A percentile compares a stretch with the other conserved stretches of the same genome.
Evolutionary conservation across 1,140 invertebrate species (phyloP).

Genomic region (Ceratosolen fusciceps): DNA sequence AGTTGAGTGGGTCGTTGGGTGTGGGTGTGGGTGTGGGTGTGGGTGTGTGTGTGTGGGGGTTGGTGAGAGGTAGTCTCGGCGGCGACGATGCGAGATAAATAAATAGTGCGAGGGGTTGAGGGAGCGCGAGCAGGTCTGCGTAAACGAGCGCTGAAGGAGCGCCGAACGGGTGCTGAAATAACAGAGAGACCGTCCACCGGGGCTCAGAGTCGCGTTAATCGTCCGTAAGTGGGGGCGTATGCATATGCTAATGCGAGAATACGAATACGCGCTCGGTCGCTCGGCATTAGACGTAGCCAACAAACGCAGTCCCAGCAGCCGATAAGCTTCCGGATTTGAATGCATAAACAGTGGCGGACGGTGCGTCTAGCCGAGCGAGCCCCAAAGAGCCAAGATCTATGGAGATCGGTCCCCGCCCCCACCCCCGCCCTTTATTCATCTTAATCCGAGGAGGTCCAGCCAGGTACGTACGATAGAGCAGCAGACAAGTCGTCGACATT

Average conservation of each 20-base stretch:
- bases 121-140: not conserved
- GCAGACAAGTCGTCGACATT: too few relatives aligned
- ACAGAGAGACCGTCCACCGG: not conserved
- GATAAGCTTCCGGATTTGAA: conserved; percentile 68
- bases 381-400: not conserved
- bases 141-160: too few relatives aligned
- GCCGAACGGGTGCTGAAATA: conserved; percentile 6
- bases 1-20: too few relatives aligned
- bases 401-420: not conserved
- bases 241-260: conserved; percentile 69
- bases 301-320: conserved; percentile 63
- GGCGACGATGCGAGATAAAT: not conserved
- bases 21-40: too few relatives aligned
- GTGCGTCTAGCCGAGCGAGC: not conserved
- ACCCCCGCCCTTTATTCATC: not conserved
- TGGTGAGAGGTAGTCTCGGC: too few relatives aligned
- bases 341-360: conserved; percentile 63
- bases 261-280: too few relatives aligned
- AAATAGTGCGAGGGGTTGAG: too few relatives aligned
- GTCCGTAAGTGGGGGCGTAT: conserved; percentile 48
- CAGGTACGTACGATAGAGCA: not conserved
- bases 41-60: too few relatives aligned
- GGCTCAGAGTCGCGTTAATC: conserved; percentile 18
- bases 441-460: not conserved
- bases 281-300: conserved; percentile 68